Conservation (phyloP, 2,797 vertebrate species). For the Prunella strophiata region DNA sequence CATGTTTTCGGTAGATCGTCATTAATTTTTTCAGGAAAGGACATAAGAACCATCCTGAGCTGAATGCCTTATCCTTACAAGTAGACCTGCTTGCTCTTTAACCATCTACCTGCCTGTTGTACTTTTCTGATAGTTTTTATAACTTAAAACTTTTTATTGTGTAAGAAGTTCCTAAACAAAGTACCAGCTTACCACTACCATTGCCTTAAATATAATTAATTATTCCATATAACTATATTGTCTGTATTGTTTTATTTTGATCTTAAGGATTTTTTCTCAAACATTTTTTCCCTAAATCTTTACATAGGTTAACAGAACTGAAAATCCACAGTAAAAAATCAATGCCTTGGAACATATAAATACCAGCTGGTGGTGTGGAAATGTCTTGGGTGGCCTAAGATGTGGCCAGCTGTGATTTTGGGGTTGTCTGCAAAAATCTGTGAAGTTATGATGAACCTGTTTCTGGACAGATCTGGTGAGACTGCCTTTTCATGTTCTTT, state of each 20-base stretch:
- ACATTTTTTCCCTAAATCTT: neutral
- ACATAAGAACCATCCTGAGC: neutral
- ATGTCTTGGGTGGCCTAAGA: slow-evolving; percentile 39
- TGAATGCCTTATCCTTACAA: neutral
- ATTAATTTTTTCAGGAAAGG: neutral
- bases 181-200: neutral
- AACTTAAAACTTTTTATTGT: neutral
- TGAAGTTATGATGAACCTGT: slow-evolving; percentile 15
- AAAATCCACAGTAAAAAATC: neutral
- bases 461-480: slow-evolving; percentile 19
- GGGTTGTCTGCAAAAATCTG: neutral
- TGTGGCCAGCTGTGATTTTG: neutral
- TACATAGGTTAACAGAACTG: neutral
- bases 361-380: neutral
- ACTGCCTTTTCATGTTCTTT: neutral
- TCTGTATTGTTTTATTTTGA: neutral
- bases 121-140: neutral
- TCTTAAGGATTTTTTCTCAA: neutral
- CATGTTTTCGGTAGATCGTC: neutral
- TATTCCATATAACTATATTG: neutral
- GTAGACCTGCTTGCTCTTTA: neutral
- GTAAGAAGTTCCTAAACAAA: neutral
- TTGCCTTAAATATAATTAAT: neutral
- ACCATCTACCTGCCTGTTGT: neutral
- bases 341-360: neutral